Base-by-base conservation (phyloP, 2,797 vertebrate genomes). In the Monodelphis domestica region DNA sequence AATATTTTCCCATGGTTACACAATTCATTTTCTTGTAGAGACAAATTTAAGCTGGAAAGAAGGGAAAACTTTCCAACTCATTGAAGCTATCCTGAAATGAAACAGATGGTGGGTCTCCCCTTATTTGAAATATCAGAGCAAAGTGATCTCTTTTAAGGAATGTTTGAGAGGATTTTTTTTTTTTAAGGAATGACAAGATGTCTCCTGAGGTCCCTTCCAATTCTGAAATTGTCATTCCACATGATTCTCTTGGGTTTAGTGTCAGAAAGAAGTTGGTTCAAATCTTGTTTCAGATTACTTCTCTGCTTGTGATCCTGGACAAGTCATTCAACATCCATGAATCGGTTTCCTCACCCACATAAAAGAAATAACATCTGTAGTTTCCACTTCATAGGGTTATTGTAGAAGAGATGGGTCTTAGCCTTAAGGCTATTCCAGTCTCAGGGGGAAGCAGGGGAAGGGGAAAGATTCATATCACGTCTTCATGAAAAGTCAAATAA, bases 321-420 rank as follows among this genome's bases (percentile, higher is more conserved):
- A 90, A 93, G n/a, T 30, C 51, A 55, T 3, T 5, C 54, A 26
- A 12, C 29, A 45, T 90, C 53, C 51, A 10, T 54, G 24, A 59
- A 89, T 95, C 54, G 24, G 30, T 90, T 93, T 94, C 88, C 54
- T 91, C 33, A 51, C 78, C 51, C 91, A 10, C 56, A 57, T 92
- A 55, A 91, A 11, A n/a, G 12, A 21, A 59, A 45, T 17, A 17
- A 30, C 21, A 53, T 51, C 33, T 9, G 33, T 33, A 78, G 15
- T 89, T 45, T 45, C 59, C 15, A 17, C 14, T n/a, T 91, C 12
- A 87, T 70, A 91, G 50, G 51, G 53, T 51, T 17, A 45, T 59
- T 51, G 52, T 17, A 0, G 7, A 94, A 84, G 87, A 50, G n/a
- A 26, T 0, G 15, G 10, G 24, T 7, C 29, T 89, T 50, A 12